Evolutionary conservation across 1,140 invertebrate genomes (phyloP).

Genomic region (Drosophila watanabei): DNA sequence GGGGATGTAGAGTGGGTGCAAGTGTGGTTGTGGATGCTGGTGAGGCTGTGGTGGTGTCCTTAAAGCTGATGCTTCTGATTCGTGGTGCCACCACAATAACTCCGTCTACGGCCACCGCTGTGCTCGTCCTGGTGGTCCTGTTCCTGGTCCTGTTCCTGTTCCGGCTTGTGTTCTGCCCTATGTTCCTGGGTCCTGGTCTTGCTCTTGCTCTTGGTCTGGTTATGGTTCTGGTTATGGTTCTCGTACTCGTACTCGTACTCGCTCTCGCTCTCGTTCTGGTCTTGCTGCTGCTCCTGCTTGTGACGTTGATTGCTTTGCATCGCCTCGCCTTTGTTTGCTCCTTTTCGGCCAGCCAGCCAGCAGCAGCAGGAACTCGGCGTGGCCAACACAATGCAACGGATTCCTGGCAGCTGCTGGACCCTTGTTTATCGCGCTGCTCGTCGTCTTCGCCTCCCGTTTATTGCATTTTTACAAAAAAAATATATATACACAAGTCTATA

Average conservation of each 20-base stretch:
- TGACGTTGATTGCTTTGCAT: slow-evolving; percentile 81
- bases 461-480: slow-evolving; percentile 36
- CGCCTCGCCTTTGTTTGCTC: slow-evolving; percentile 66
- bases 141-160: slow-evolving; percentile 36
- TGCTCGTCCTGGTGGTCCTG: slow-evolving; percentile 35
- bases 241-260: slow-evolving; percentile 12
- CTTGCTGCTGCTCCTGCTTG: slow-evolving; percentile 57
- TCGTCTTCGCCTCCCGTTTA: slow-evolving; percentile 13
- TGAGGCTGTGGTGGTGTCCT: not conserved
- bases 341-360: slow-evolving; percentile 22
- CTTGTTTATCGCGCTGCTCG: slow-evolving; percentile 33
- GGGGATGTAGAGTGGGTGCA: not conserved
- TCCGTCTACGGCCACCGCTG: slow-evolving; percentile 50
- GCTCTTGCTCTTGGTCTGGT: slow-evolving; percentile 10
- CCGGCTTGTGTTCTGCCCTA: slow-evolving; percentile 9
- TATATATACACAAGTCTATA: not conserved
- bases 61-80: slow-evolving; percentile 17
- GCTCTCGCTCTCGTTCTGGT: slow-evolving; percentile 27
- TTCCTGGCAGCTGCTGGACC: slow-evolving; percentile 21
- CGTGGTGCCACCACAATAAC: slow-evolving; percentile 59
- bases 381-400: slow-evolving; percentile 24
- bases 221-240: slow-evolving; percentile 35
- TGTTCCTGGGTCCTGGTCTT: slow-evolving; percentile 17
- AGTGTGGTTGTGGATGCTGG: not conserved
- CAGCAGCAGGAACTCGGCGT: slow-evolving; percentile 14